These are phyloP conservation scores for Aphidius ervi DNA, from an alignment of 1,140 invertebrate species.

Conservation along the genomic window DNA sequence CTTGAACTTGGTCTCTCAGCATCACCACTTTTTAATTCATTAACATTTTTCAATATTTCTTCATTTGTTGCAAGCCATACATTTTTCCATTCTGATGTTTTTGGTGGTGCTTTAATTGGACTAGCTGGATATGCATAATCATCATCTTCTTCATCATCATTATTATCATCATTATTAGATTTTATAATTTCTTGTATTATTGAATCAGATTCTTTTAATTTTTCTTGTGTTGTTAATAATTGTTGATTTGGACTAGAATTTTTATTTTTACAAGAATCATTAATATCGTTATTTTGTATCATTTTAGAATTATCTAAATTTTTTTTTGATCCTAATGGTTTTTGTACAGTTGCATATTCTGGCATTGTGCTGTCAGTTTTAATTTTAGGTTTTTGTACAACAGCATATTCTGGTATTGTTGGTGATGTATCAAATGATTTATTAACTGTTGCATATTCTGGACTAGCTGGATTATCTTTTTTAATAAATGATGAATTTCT, in stretches of 20 bases:
- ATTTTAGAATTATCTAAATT: slow-evolving; percentile 25
- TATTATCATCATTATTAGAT: too few relatives aligned
- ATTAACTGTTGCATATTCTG: slow-evolving; percentile 46
- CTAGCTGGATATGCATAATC: slow-evolving; percentile 37
- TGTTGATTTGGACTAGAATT: slow-evolving; percentile 23
- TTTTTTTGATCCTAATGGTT: slow-evolving; percentile 25
- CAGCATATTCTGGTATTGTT: slow-evolving; percentile 44
- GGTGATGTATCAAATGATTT: slow-evolving; percentile 42
- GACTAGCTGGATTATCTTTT: slow-evolving; percentile 39
- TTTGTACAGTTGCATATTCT: slow-evolving; percentile 48
- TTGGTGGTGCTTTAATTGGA: slow-evolving; percentile 39
- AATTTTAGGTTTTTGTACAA: slow-evolving; percentile 38
- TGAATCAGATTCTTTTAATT: slow-evolving; percentile 30
- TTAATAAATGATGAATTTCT: slow-evolving; percentile 41
- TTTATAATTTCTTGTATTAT: slow-evolving; percentile 17
- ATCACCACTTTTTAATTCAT: slow-evolving; percentile 31
- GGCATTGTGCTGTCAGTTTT: slow-evolving; percentile 33
- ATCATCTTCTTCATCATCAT: slow-evolving; percentile 36
- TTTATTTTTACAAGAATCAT: slow-evolving; percentile 17
- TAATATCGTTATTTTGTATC: slow-evolving; percentile 24
- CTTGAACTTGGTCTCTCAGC: slow-evolving; percentile 32
- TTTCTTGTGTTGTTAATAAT: slow-evolving; percentile 24
- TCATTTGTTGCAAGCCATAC: slow-evolving; percentile 48
- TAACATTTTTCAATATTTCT: slow-evolving; percentile 42
- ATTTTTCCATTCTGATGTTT: slow-evolving; percentile 48